Conservation (phyloP, 2,113 vertebrate genomes). For the Xenopus tropicalis region DNA sequence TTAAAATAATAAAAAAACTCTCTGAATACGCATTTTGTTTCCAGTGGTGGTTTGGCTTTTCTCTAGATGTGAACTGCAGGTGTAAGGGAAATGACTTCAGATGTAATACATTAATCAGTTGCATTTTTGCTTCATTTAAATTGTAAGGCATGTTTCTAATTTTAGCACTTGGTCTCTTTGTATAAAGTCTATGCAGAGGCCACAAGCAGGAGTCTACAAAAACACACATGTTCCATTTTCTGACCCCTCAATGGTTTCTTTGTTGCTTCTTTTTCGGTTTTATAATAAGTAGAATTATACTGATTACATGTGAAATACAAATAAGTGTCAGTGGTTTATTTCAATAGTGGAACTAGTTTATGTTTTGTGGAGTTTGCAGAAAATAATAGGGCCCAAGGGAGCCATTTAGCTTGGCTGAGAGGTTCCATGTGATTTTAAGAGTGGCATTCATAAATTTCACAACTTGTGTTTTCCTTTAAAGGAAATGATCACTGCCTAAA, state of each 20-base stretch:
- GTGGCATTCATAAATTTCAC: constrained; percentile 31
- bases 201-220: constrained; percentile 31
- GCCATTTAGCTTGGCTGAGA: constrained; percentile 20
- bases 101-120: constrained; percentile 56
- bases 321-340: constrained; percentile 27
- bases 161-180: constrained; percentile 24
- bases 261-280: constrained; percentile 39
- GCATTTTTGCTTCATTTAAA: constrained; percentile 45
- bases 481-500: constrained; percentile 6
- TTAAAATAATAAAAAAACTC: constrained; percentile 49
- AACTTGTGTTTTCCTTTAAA: constrained; percentile 25
- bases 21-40: constrained; percentile 59
- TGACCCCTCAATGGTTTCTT: constrained; percentile 35
- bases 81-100: constrained; percentile 62
- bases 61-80: constrained; percentile 49
- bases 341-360: constrained; percentile 27
- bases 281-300: constrained; percentile 42
- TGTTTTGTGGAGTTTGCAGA: constrained; percentile 28
- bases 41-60: constrained; percentile 52
- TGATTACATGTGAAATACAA: constrained; percentile 46
- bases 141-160: constrained; percentile 43
- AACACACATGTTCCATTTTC: constrained; percentile 38
- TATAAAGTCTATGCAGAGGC: constrained; percentile 36
- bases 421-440: constrained; percentile 16
- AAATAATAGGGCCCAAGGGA: constrained; percentile 41